phyloP scores from a whole-genome alignment of 2,888 invertebrate species.

The Andrena camellia region DNA sequence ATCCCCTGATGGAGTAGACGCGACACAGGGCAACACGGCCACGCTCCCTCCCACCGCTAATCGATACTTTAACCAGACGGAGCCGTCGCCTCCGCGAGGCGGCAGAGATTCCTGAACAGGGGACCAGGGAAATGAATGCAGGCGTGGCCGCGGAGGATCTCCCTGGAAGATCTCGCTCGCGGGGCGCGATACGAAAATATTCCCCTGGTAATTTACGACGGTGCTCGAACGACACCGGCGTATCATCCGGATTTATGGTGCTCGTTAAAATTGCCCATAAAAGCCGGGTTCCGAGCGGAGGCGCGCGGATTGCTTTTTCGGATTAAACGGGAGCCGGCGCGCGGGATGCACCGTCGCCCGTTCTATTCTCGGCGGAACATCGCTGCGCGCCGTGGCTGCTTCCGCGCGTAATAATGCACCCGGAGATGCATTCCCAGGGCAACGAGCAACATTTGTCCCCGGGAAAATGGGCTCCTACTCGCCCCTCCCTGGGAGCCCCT shows the following conservation, averaged over 20 bases:
- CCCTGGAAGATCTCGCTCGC: background rate
- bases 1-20: too few species aligned
- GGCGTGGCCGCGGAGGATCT: too few species aligned
- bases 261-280: constrained; percentile 63
- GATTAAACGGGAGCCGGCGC: constrained; percentile 50
- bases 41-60: too few species aligned
- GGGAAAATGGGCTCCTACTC: background rate
- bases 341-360: background rate
- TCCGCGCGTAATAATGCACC: constrained; percentile 45
- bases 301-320: constrained; percentile 62
- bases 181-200: constrained; percentile 47
- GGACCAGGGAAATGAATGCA: too few species aligned
- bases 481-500: background rate
- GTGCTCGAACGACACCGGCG: constrained; percentile 43
- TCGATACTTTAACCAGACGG: constrained; percentile 4
- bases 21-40: too few species aligned
- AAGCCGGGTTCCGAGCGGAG: constrained; percentile 22
- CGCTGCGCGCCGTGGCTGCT: background rate
- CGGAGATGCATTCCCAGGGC: constrained; percentile 40
- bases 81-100: too few species aligned
- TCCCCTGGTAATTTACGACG: constrained; percentile 45
- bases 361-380: constrained; percentile 49
- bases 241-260: constrained; percentile 57
- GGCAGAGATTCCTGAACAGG: too few species aligned
- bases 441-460: constrained; percentile 41